These are phyloP conservation scores for Druceiella hillmani DNA, from an alignment of 2,888 invertebrate genomes.

Conservation along the genomic window DNA sequence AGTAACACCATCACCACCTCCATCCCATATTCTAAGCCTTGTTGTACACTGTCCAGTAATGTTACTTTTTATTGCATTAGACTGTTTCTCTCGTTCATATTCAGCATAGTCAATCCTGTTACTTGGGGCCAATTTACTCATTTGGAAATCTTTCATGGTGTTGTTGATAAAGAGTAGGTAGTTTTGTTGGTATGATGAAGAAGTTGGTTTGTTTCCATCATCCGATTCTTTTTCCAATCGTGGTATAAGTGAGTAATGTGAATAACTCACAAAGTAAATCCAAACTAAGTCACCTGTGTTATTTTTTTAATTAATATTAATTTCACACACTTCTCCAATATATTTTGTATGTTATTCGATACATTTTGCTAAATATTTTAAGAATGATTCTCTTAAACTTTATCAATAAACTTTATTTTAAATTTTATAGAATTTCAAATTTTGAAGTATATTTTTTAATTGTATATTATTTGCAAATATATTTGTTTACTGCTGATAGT, in stretches of 20 bases:
- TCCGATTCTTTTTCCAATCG: constrained; percentile 12
- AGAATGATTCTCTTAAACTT: too few relatives aligned
- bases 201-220: constrained; percentile 32
- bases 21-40: constrained; percentile 70
- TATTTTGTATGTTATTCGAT: too few relatives aligned
- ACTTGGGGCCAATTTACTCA: constrained; percentile 5
- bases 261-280: constrained; percentile 83
- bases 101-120: constrained; percentile 8
- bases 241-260: constrained; percentile 61
- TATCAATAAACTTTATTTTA: too few relatives aligned
- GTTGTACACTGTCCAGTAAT: constrained; percentile 58
- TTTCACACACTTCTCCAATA: too few relatives aligned
- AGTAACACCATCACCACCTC: constrained; percentile 49
- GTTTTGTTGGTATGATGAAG: constrained; percentile 21
- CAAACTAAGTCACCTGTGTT: constrained; percentile 71
- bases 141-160: constrained; percentile 2
- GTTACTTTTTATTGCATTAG: constrained; percentile 9
- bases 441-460: too few relatives aligned
- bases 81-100: constrained; percentile 7
- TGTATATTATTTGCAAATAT: too few relatives aligned
- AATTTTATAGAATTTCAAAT: too few relatives aligned
- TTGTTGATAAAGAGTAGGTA: constrained; percentile 1
- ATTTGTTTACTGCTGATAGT: too few relatives aligned
- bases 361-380: too few relatives aligned
- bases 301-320: too few relatives aligned